These are phyloP conservation scores for Melozone crissalis DNA, from an alignment of 2,113 vertebrate species.

Conservation along the genomic window DNA sequence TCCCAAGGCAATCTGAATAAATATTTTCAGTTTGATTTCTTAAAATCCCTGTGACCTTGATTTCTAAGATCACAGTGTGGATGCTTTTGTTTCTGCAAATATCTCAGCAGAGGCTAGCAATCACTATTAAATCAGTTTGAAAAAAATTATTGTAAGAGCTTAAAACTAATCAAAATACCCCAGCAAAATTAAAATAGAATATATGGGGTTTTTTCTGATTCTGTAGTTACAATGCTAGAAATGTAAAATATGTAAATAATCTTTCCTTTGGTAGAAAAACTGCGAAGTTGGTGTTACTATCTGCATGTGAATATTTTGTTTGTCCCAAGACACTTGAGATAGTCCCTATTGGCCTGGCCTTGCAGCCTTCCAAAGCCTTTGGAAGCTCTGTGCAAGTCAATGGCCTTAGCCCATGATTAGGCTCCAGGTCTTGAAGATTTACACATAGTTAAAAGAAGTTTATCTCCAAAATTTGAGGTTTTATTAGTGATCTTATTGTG, in stretches of 20 bases:
- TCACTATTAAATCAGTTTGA: not conserved
- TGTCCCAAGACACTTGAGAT: not conserved
- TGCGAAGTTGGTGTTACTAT: not conserved
- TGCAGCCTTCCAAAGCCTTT: not conserved
- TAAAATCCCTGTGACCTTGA: not conserved
- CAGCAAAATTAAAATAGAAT: not conserved
- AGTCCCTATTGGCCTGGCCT: not conserved
- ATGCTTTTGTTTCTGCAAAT: not conserved
- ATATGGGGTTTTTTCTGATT: not conserved
- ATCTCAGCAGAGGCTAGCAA: not conserved
- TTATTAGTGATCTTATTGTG: not conserved
- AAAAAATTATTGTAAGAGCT: not conserved
- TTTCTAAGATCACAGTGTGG: not conserved
- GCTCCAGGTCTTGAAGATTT: not conserved
- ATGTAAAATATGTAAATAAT: not conserved
- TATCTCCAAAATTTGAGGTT: not conserved
- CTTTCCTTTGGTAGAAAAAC: not conserved
- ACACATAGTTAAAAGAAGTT: not conserved
- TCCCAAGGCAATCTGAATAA: not conserved
- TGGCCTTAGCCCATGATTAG: not conserved
- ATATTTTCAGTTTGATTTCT: not conserved
- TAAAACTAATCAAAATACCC: accelerated
- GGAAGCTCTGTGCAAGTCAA: not conserved
- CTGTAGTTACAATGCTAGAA: not conserved
- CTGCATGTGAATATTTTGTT: not conserved